A percentile compares a stretch with the other conserved stretches of the same genome.
Conservation (phyloP, 2,888 invertebrate species). For the Rotaria socialis region DNA sequence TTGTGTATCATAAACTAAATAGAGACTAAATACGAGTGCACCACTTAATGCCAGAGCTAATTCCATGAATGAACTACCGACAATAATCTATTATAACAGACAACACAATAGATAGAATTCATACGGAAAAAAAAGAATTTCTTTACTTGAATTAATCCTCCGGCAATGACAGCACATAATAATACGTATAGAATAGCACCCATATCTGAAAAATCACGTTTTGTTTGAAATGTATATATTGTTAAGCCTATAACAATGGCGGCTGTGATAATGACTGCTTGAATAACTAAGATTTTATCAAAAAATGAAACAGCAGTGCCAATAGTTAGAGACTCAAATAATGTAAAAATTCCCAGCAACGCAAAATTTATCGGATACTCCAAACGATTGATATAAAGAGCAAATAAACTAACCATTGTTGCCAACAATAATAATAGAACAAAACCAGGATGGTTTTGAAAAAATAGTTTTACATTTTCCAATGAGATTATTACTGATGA, state of each 20-base stretch:
- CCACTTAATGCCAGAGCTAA: conserved; percentile 71
- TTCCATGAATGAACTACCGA: conserved; percentile 71
- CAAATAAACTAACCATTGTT: conserved; percentile 63
- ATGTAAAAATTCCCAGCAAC: conserved; percentile 70
- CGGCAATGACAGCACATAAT: conserved; percentile 66
- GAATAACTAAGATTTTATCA: conserved; percentile 71
- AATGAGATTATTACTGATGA: conserved; percentile 56
- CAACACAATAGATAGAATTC: conserved; percentile 46
- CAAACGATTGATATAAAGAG: conserved; percentile 70
- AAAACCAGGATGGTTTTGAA: conserved; percentile 59
- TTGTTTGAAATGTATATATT: conserved; percentile 77
- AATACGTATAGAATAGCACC: conserved; percentile 67
- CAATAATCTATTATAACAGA: conserved; percentile 65
- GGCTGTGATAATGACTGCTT: conserved; percentile 73
- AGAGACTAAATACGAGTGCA: conserved; percentile 70
- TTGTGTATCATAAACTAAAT: conserved; percentile 79
- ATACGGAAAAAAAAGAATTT: not conserved
- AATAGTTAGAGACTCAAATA: conserved; percentile 73
- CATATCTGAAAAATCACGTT: conserved; percentile 74
- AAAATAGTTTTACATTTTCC: conserved; percentile 56
- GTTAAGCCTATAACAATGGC: conserved; percentile 72
- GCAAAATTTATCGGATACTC: conserved; percentile 76
- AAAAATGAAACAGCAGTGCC: conserved; percentile 75
- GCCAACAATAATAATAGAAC: conserved; percentile 58
- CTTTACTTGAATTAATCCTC: conserved; percentile 65